Conservation (phyloP, 2,797 vertebrate species). For the Bovichtus diacanthus region DNA sequence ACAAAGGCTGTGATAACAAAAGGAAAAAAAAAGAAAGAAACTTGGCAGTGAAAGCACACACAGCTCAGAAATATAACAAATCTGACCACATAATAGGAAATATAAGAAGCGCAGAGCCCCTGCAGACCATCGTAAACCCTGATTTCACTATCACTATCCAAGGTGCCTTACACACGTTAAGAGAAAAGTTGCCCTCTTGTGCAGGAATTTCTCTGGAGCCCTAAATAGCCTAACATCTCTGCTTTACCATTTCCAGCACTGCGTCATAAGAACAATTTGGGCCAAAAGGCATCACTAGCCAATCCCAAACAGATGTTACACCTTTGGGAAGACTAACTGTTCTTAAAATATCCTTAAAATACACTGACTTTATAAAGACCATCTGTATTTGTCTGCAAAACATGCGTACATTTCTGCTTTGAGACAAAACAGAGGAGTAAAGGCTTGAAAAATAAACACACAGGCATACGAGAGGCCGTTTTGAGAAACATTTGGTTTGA, state of each 20-base stretch:
- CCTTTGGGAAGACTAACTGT: background rate
- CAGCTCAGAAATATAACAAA: constrained; percentile 46
- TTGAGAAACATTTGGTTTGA: constrained; percentile 61
- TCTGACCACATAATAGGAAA: constrained; percentile 35
- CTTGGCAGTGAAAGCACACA: constrained; percentile 36
- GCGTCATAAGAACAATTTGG: constrained; percentile 19
- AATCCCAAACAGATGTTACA: constrained; percentile 56
- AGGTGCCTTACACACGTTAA: constrained; percentile 13
- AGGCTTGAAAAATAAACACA: constrained; percentile 47
- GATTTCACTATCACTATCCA: constrained; percentile 35
- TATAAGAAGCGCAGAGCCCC: constrained; percentile 10
- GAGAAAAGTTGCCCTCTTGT: constrained; percentile 21
- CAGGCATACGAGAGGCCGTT: constrained; percentile 7
- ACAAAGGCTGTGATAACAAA: constrained; percentile 66
- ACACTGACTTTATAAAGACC: constrained; percentile 13
- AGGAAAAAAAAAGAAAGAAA: constrained; percentile 20
- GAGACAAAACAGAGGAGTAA: constrained; percentile 41
- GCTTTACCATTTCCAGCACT: constrained; percentile 24
- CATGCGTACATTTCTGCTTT: constrained; percentile 26
- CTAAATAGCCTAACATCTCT: constrained; percentile 8
- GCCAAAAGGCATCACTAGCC: constrained; percentile 26
- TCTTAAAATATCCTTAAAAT: constrained; percentile 48
- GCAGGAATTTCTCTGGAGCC: constrained; percentile 20
- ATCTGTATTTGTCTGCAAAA: constrained; percentile 10
- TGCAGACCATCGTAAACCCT: constrained; percentile 15